A percentile compares a stretch with the other conserved stretches of the same genome.
Conservation (phyloP, 2,888 invertebrate species). For the Lochmaea crataegi region DNA sequence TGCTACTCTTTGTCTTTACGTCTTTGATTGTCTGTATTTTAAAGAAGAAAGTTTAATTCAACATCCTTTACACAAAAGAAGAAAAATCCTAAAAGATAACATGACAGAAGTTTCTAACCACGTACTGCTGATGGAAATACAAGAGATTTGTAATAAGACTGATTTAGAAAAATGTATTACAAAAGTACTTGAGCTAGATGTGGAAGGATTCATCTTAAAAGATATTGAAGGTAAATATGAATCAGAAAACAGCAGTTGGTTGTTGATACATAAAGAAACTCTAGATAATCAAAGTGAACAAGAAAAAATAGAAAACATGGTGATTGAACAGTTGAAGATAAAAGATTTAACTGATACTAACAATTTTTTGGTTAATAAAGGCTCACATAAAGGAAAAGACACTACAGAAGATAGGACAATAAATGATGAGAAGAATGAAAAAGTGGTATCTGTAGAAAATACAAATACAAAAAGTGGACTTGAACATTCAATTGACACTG, state of each 20-base stretch:
- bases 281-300: slow-evolving; percentile 61
- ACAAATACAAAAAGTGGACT: too few relatives aligned
- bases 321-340: background rate
- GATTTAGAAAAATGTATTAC: slow-evolving; percentile 87
- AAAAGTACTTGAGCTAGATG: slow-evolving; percentile 65
- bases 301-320: background rate
- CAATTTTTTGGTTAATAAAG: background rate
- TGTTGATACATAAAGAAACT: slow-evolving; percentile 97
- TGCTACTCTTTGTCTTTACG: slow-evolving; percentile 90
- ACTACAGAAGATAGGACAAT: too few relatives aligned
- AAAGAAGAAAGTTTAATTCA: slow-evolving; percentile 81
- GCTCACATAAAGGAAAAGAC: background rate
- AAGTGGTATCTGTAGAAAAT: too few relatives aligned
- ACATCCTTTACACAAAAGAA: slow-evolving; percentile 81
- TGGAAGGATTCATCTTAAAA: slow-evolving; percentile 89
- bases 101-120: slow-evolving; percentile 87
- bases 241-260: slow-evolving; percentile 94
- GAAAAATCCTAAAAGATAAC: slow-evolving; percentile 79
- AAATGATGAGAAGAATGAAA: too few relatives aligned
- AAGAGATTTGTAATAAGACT: slow-evolving; percentile 76
- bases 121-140: slow-evolving; percentile 88
- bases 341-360: background rate
- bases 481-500: background rate
- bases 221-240: slow-evolving; percentile 85
- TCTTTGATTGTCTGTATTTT: slow-evolving; percentile 94